Conservation (phyloP, 1,140 invertebrate species). For the Cataglyphis hispanica region DNA sequence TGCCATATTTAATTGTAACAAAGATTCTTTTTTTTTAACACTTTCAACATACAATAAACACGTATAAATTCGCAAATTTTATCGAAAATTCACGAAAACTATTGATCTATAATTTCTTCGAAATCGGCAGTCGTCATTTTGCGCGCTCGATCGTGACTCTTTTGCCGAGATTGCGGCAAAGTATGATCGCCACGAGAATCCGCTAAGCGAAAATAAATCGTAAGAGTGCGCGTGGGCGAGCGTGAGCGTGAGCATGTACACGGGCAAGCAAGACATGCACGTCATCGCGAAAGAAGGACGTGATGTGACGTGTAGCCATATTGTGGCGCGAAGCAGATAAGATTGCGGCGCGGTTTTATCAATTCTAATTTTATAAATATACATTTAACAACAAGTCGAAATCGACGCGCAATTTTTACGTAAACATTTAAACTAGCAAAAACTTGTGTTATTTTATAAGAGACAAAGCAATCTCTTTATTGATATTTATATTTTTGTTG, state of each 20-base stretch:
- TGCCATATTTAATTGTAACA: conserved; percentile 5
- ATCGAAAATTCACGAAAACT: background rate
- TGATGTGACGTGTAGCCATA: background rate
- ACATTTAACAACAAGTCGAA: background rate
- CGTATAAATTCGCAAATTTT: background rate
- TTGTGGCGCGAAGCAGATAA: conserved; percentile 6
- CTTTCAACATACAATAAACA: background rate
- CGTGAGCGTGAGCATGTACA: conserved; percentile 12
- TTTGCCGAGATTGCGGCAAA: conserved; percentile 42
- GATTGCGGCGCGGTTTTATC: conserved; percentile 12
- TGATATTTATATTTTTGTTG: background rate
- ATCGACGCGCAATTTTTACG: background rate
- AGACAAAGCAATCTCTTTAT: background rate
- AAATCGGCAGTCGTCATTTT: conserved; percentile 25
- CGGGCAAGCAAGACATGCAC: background rate
- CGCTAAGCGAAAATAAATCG: conserved; percentile 78
- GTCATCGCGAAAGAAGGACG: conserved; percentile 35
- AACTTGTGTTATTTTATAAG: background rate
- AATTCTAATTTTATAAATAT: background rate
- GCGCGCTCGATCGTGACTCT: conserved; percentile 19
- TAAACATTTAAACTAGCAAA: background rate
- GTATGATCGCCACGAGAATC: conserved; percentile 29
- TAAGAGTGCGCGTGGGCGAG: conserved; percentile 17
- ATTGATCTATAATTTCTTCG: conserved; percentile 3
- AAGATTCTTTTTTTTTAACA: background rate